Percentiles rank a stretch among this genome's conserved stretches.
Evolutionary conservation across 2,888 invertebrate species (phyloP).

Genomic region (Agrenia bidenticulata): DNA sequence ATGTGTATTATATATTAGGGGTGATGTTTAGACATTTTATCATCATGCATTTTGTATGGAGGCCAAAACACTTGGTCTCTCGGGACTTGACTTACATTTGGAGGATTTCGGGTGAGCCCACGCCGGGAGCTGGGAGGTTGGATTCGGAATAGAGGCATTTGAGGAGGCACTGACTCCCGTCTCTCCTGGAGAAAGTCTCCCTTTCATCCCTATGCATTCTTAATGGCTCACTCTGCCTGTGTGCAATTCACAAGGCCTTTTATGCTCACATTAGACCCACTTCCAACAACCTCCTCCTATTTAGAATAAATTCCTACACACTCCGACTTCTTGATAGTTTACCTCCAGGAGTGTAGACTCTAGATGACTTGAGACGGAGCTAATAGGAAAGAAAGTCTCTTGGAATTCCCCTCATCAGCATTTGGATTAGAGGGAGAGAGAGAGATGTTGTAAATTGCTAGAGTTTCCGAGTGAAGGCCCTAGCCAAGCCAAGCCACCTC

Average conservation of each 20-base stretch:
- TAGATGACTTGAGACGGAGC: no score
- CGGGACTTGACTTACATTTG: constrained; percentile 5
- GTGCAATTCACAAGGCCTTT: not conserved
- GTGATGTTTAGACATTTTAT: not conserved
- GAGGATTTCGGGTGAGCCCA: no score
- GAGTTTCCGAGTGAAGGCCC: no score
- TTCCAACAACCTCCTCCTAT: no score
- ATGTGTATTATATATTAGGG: no score
- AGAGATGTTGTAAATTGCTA: no score
- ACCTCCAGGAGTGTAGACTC: not conserved
- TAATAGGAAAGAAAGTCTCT: not conserved
- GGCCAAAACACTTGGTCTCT: constrained; percentile 3
- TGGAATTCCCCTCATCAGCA: not conserved
- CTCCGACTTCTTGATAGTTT: no score
- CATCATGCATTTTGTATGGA: constrained; percentile 12
- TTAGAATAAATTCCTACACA: no score
- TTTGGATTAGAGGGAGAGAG: constrained; percentile 1
- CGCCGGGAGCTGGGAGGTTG: no score
- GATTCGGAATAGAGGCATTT: no score
- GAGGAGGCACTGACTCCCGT: no score
- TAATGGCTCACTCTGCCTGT: not conserved
- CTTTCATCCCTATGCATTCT: constrained; percentile 10
- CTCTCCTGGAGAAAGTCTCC: no score
- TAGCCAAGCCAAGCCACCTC: not conserved
- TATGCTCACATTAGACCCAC: constrained; percentile 1